Conservation (phyloP, 2,797 vertebrate species). For the Emys orbicularis region DNA sequence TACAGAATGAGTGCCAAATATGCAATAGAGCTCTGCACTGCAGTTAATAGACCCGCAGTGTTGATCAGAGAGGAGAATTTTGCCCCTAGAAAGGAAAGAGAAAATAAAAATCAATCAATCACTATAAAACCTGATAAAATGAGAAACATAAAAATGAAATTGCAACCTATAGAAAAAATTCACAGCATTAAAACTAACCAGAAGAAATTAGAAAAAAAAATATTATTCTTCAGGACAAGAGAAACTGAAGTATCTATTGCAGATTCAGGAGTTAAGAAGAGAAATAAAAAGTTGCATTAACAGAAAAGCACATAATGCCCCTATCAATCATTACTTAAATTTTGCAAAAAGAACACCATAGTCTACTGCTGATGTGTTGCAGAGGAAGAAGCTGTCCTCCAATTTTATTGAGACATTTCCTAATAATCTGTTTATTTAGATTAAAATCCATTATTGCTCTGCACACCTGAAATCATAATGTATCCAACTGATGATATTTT, state of each 20-base stretch:
- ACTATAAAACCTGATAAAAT: not conserved
- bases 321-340: not conserved
- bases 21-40: not conserved
- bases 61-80: not conserved
- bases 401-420: not conserved
- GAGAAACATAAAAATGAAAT: not conserved
- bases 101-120: not conserved
- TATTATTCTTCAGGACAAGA: not conserved
- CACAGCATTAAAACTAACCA: not conserved
- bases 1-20: not conserved
- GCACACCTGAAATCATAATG: not conserved
- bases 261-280: not conserved
- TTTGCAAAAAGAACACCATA: not conserved
- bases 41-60: not conserved
- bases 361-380: not conserved
- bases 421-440: conserved; percentile 12
- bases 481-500: not conserved
- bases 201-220: not conserved
- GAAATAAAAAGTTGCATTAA: not conserved
- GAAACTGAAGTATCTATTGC: not conserved
- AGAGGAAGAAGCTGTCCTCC: not conserved
- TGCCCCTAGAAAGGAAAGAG: not conserved
- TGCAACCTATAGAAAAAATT: not conserved
- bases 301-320: not conserved
- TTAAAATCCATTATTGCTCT: not conserved